phyloP scores from a whole-genome alignment of 2,888 invertebrate genomes.

The Autographa gamma region DNA sequence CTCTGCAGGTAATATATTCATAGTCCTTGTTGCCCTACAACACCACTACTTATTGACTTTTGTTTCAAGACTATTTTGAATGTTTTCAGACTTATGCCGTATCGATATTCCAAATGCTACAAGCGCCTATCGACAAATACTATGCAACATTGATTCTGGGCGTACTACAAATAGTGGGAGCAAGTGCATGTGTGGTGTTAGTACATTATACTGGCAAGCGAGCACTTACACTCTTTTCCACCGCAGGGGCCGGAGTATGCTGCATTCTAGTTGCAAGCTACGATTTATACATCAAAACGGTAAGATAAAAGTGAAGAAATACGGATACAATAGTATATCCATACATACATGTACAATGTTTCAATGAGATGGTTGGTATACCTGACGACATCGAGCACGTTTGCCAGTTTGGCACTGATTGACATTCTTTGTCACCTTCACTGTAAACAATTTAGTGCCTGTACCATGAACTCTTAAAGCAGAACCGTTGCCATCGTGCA shows the following conservation, averaged over 20 bases:
- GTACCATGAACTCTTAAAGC: no score
- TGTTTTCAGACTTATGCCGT: conserved; percentile 91
- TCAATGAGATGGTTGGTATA: neutral
- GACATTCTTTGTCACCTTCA: conserved; percentile 4
- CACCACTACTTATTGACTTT: no score
- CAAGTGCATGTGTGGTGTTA: conserved; percentile 90
- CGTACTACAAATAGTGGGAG: conserved; percentile 91
- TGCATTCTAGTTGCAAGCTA: conserved; percentile 90
- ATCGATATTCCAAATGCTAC: conserved; percentile 91
- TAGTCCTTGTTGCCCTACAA: no score
- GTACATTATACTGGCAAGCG: conserved; percentile 93
- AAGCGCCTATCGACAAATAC: conserved; percentile 93
- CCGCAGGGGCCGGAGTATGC: conserved; percentile 90
- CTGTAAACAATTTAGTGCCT: neutral
- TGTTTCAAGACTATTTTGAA: neutral
- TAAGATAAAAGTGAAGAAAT: conserved; percentile 37
- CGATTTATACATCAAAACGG: conserved; percentile 75
- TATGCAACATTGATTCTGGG: conserved; percentile 93
- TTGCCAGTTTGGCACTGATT: conserved; percentile 4
- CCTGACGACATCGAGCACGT: neutral
- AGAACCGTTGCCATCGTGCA: no score
- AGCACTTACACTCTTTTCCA: conserved; percentile 91
- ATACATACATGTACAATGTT: neutral
- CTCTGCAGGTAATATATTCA: conserved; percentile 85
- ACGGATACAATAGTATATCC: neutral